Conservation (phyloP, 2,888 invertebrate species). For the Tromatobia lineatoria region DNA sequence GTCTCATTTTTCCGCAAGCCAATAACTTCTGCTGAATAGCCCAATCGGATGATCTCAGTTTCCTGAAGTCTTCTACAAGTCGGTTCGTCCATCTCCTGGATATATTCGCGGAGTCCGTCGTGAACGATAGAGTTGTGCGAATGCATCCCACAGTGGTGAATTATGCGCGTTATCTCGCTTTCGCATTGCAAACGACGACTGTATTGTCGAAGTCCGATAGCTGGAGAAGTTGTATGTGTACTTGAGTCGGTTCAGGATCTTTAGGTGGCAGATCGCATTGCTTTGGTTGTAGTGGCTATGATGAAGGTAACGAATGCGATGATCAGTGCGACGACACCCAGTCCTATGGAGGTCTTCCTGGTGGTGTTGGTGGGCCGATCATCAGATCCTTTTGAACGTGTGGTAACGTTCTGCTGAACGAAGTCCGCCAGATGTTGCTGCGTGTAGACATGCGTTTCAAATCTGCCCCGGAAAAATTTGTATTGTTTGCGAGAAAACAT, state of each 20-base stretch:
- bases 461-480: too few relatives aligned
- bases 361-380: too few relatives aligned
- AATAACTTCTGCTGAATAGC: background rate
- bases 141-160: slow-evolving; percentile 3
- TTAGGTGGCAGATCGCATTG: slow-evolving; percentile 28
- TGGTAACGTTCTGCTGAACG: too few relatives aligned
- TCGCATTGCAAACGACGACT: background rate
- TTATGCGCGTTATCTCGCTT: background rate
- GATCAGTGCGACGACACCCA: too few relatives aligned
- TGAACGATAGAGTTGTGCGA: background rate
- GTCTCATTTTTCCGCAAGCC: background rate
- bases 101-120: background rate
- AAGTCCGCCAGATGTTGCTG: too few relatives aligned
- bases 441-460: too few relatives aligned
- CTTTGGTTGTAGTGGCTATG: too few relatives aligned
- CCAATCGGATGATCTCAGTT: slow-evolving; percentile 9
- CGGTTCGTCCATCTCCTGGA: slow-evolving; percentile 9
- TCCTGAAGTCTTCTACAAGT: slow-evolving; percentile 4
- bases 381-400: too few relatives aligned
- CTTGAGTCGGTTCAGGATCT: slow-evolving; percentile 14
- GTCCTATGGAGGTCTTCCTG: too few relatives aligned
- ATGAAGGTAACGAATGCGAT: too few relatives aligned
- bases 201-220: too few relatives aligned
- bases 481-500: too few relatives aligned
- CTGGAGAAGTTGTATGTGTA: slow-evolving; percentile 25